Percentiles rank a stretch among this genome's conserved stretches.
phyloP scores from a whole-genome alignment of 64 coral and sea anemone genomes.

The Dendronephthya gigantea region DNA sequence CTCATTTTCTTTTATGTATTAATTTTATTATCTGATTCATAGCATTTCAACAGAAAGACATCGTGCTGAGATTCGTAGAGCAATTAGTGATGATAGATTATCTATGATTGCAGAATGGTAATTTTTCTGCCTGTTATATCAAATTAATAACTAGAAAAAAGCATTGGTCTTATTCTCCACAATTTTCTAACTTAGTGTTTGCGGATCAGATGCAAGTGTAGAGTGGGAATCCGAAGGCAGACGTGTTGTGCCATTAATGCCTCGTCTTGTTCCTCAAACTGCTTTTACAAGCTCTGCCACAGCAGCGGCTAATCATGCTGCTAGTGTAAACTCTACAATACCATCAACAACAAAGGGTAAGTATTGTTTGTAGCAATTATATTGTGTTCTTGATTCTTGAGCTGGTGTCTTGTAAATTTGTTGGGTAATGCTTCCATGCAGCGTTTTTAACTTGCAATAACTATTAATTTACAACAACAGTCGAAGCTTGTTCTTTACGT shows the following conservation, averaged over 20 bases:
- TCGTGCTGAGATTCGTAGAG: slow-evolving; percentile 89
- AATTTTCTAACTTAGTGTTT: slow-evolving; percentile 46
- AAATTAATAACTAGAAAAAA: no score
- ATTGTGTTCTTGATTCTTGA: no score
- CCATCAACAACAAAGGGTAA: not conserved
- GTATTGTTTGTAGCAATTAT: not conserved
- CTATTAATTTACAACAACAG: no score
- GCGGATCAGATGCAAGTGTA: slow-evolving; percentile 74
- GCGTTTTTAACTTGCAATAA: no score
- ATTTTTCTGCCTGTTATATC: no score
- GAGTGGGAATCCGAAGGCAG: slow-evolving; percentile 97
- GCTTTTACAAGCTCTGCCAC: slow-evolving; percentile 81
- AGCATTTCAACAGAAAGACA: slow-evolving; percentile 95
- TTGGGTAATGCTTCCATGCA: no score
- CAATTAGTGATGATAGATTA: slow-evolving; percentile 90
- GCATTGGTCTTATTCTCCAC: no score
- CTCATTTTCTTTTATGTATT: not conserved
- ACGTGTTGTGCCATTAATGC: slow-evolving; percentile 90
- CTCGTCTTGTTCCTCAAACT: slow-evolving; percentile 93
- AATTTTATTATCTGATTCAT: not conserved
- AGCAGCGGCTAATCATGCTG: slow-evolving; percentile 80
- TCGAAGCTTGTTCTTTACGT: no score
- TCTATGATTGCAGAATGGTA: slow-evolving; percentile 81
- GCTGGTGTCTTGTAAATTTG: no score
- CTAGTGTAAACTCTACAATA: slow-evolving; percentile 11